Conservation (phyloP, 1,140 invertebrate genomes). For the Caenorhabditis brenneri region DNA sequence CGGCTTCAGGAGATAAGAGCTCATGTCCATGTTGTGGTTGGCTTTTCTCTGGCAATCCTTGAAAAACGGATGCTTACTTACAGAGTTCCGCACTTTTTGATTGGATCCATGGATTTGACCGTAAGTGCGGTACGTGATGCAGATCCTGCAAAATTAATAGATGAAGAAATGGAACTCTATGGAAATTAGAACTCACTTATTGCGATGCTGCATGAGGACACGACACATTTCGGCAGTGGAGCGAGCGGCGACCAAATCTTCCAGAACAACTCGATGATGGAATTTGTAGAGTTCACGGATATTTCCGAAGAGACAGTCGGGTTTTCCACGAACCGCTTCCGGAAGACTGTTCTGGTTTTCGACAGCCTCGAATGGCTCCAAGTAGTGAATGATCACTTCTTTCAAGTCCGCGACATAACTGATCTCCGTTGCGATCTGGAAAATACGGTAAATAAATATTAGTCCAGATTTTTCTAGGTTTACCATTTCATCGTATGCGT, state of each 20-base stretch:
- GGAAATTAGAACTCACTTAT: neutral
- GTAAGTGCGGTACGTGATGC: neutral
- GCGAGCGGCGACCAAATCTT: too few species aligned
- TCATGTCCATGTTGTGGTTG: too few species aligned
- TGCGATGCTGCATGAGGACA: conserved; percentile 6
- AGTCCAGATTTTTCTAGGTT: too few species aligned
- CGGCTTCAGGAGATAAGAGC: too few species aligned
- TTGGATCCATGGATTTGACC: conserved; percentile 63
- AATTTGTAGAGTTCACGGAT: conserved; percentile 62
- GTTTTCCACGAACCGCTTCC: conserved; percentile 61
- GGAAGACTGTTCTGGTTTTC: conserved; percentile 56
- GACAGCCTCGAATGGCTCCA: too few species aligned
- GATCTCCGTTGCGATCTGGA: too few species aligned
- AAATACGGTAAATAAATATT: too few species aligned
- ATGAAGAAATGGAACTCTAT: neutral
- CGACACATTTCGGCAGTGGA: conserved; percentile 30
- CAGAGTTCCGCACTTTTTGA: conserved; percentile 18
- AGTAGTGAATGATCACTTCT: too few species aligned
- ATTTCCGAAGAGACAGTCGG: conserved; percentile 61
- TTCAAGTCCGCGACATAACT: too few species aligned
- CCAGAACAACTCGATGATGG: too few species aligned
- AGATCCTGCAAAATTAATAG: neutral
- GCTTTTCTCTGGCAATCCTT: conserved; percentile 74
- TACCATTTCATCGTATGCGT: too few species aligned
- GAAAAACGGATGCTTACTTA: conserved; percentile 74